Base-by-base conservation (phyloP, 2,113 vertebrate species). In the Mesoclemmys tuberculata region DNA sequence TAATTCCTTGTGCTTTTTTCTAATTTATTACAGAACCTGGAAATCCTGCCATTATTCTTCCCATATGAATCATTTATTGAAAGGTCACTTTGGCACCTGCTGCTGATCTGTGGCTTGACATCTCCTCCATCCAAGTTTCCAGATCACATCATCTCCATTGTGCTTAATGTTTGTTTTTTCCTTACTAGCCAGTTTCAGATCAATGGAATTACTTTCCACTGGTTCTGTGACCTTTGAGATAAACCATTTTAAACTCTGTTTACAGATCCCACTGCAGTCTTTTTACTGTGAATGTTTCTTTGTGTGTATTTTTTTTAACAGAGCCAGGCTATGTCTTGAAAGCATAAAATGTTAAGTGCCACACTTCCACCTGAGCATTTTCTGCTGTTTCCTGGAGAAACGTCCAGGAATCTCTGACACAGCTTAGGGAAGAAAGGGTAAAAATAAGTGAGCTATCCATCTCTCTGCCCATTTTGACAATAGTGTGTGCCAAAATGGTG, bases 41-140 rank as follows among this genome's bases (percentile, higher is more conserved):
- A 54, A 86, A 46, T 78, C 38, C 38, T 86, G 85, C 78, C 89
- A 61, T 82, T 88, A 49, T 52, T 82, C 9, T 90, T 0, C 0
- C 21, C 26, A 4, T 46, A 3, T 44, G 11, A 29, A 56, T 91
- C 38, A 92, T 10, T 88, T 56, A 88, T 35, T 84, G 49, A 88
- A 85, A 91, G 91, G 12, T 88, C 51, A 38, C 22, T 90, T 19
- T 89, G 49, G 82, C 18, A 90, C 31, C 24, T 77, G 35, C 27
- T 94, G 10, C 44, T 80, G 19, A n/a, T 82, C 52, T 82, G 35
- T 90, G 38, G 58, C 46, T 95, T 83, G 27, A 64, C 51, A 88
- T 31, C n/a, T 77, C 35, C 19, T 80, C 38, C 16, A 26, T 46
- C 48, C 9, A 29, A 26, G 9, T 92, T 90, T 95, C 81, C 58